These are phyloP conservation scores for Hyla sarda DNA, from an alignment of 2,113 vertebrate genomes.

Conservation along the genomic window DNA sequence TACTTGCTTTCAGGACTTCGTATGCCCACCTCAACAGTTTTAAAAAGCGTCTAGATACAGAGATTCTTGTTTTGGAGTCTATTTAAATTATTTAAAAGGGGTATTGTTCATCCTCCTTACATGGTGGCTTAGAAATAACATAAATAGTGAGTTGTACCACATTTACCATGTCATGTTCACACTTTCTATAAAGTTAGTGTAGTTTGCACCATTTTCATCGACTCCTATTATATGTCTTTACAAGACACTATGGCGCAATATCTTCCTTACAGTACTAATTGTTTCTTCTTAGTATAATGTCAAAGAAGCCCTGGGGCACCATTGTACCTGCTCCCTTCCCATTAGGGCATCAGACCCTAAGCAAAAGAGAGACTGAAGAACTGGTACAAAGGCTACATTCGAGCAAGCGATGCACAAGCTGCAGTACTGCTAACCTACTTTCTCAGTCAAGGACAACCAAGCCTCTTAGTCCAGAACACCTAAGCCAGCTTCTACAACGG, in stretches of 20 bases:
- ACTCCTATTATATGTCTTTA: neutral
- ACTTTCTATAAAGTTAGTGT: too few species aligned
- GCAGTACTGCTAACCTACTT: neutral
- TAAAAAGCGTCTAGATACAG: too few species aligned
- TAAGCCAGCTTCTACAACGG: neutral
- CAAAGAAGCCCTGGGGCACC: constrained; percentile 47
- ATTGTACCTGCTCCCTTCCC: constrained; percentile 24
- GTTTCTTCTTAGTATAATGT: neutral
- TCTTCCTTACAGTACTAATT: neutral
- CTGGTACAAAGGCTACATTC: constrained; percentile 31
- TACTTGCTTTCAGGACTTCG: too few species aligned
- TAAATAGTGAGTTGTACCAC: too few species aligned
- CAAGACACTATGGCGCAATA: neutral
- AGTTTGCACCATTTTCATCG: too few species aligned
- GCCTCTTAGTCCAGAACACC: neutral
- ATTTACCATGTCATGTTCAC: too few species aligned
- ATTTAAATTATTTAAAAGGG: too few species aligned
- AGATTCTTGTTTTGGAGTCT: too few species aligned
- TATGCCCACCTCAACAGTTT: too few species aligned
- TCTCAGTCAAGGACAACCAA: neutral
- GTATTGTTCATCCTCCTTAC: too few species aligned
- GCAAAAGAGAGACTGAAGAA: neutral
- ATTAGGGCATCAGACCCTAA: neutral
- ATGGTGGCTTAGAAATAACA: too few species aligned
- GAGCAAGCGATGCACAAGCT: neutral